Evolutionary conservation across 2,113 vertebrate genomes (phyloP).

Genomic region (Alethe castanea): DNA sequence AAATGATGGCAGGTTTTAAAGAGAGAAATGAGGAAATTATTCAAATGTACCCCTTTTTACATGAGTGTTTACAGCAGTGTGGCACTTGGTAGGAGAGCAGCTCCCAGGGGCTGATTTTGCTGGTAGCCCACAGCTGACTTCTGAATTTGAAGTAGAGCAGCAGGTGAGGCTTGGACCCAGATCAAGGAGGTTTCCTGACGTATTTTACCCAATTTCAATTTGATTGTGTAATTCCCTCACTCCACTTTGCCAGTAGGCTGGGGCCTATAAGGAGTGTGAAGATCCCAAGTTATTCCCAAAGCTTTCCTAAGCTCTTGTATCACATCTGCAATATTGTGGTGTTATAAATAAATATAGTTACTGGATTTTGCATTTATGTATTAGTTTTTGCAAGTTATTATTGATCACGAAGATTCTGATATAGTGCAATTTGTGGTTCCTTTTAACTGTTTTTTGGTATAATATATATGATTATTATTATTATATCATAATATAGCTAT

Average conservation of each 20-base stretch:
- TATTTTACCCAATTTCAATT: not conserved
- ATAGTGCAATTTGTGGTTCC: too few species aligned
- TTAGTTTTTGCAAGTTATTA: too few species aligned
- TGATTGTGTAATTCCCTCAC: not conserved
- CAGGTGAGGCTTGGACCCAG: not conserved
- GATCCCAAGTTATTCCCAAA: not conserved
- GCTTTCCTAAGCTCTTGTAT: too few species aligned
- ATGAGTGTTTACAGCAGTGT: not conserved
- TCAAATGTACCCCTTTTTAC: not conserved
- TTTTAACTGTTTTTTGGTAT: too few species aligned
- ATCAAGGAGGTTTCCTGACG: not conserved
- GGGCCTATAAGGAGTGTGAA: not conserved
- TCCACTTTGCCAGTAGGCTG: not conserved
- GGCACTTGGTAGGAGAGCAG: not conserved
- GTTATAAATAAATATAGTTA: too few species aligned
- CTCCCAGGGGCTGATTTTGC: not conserved
- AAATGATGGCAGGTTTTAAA: not conserved
- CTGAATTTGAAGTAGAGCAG: not conserved
- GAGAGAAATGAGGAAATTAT: not conserved
- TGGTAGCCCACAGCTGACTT: not conserved
- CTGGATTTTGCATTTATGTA: too few species aligned
- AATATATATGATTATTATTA: too few species aligned
- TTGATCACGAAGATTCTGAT: too few species aligned
- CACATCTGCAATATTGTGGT: too few species aligned
- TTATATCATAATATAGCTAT: too few species aligned